phyloP scores from a whole-genome alignment of 2,113 vertebrate species.

The Planiliza haematocheilus region DNA sequence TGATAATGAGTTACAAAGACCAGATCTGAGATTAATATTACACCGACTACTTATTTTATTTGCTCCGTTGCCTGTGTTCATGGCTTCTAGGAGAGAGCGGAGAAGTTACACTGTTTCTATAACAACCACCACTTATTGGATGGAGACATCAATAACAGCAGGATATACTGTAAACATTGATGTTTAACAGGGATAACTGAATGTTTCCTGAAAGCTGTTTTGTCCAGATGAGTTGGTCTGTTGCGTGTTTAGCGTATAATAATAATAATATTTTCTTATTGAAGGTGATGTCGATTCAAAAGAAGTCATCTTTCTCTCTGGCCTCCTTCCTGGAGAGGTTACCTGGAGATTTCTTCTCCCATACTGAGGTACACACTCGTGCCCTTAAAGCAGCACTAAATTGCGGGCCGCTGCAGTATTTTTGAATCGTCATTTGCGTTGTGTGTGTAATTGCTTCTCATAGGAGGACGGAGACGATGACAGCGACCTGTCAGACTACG shows the following conservation, averaged over 20 bases:
- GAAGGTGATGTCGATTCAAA: slow-evolving; percentile 95
- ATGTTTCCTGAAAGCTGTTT: neutral
- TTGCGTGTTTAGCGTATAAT: neutral
- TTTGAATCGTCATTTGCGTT: neutral
- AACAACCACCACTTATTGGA: neutral
- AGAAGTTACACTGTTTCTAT: neutral
- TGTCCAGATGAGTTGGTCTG: neutral
- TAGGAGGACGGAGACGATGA: slow-evolving; percentile 81
- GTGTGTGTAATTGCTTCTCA: neutral
- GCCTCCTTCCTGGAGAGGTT: slow-evolving; percentile 96
- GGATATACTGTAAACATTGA: neutral
- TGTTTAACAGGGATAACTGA: neutral
- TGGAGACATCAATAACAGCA: neutral
- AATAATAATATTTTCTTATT: slow-evolving; percentile 38
- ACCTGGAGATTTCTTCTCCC: slow-evolving; percentile 97
- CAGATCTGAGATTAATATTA: neutral
- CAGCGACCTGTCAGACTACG: slow-evolving; percentile 94
- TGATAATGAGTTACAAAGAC: neutral
- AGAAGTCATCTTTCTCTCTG: slow-evolving; percentile 94
- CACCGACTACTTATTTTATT: neutral
- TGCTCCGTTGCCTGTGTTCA: neutral
- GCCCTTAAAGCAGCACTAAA: neutral
- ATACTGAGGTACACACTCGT: slow-evolving; percentile 87
- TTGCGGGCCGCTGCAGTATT: rapidly evolving
- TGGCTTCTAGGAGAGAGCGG: neutral